A percentile compares a stretch with the other conserved stretches of the same genome.
Conservation (phyloP, 1,140 invertebrate genomes). For the Drosophila bipectinata region DNA sequence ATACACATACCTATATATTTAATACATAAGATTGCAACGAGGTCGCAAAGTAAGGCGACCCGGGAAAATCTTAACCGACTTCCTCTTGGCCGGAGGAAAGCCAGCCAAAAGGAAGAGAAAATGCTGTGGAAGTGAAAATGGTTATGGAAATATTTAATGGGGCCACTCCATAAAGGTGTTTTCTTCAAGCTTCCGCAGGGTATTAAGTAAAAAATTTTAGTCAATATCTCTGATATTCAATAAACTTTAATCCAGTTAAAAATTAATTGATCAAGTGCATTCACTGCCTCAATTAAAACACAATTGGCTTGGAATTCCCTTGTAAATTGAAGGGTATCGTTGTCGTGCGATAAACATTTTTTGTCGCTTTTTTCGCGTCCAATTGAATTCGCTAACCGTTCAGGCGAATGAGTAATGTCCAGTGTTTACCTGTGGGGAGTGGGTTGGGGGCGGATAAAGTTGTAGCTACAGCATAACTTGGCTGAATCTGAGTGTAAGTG, state of each 20-base stretch:
- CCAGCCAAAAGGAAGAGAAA: constrained; percentile 33
- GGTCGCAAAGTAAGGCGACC: constrained; percentile 57
- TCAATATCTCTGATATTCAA: background rate
- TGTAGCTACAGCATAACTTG: constrained; percentile 37
- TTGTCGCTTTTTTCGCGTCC: constrained; percentile 38
- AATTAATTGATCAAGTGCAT: background rate
- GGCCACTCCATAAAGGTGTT: constrained; percentile 27
- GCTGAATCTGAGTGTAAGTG: constrained; percentile 13
- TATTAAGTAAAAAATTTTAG: background rate
- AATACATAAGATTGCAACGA: constrained; percentile 46
- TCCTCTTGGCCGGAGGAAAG: constrained; percentile 33
- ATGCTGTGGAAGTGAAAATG: constrained; percentile 15
- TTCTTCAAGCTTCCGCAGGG: constrained; percentile 19
- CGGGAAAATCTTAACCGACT: constrained; percentile 56
- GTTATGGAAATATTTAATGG: constrained; percentile 39
- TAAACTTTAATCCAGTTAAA: background rate
- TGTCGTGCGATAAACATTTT: constrained; percentile 29
- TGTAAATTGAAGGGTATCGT: constrained; percentile 21
- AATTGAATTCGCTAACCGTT: constrained; percentile 61
- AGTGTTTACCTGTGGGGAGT: constrained; percentile 36
- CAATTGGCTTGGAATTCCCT: constrained; percentile 18
- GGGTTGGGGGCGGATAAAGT: constrained; percentile 17
- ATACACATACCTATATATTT: constrained; percentile 31
- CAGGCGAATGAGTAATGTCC: constrained; percentile 66
- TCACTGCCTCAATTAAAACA: background rate